Conservation (phyloP, 2,113 vertebrate species). For the Pipra filicauda region DNA sequence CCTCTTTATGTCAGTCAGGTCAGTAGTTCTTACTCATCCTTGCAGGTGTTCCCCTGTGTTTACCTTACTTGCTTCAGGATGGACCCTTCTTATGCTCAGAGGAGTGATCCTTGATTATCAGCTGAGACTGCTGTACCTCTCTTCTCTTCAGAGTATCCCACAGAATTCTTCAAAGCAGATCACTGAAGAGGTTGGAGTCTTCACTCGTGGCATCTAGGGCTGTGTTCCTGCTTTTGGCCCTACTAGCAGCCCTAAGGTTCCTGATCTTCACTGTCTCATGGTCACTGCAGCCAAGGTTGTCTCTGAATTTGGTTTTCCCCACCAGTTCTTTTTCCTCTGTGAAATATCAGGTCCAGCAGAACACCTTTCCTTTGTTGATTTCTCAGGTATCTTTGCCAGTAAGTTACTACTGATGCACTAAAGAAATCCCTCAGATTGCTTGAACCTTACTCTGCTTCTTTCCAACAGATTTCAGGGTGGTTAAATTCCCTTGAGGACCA, state of each 20-base stretch:
- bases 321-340: neutral
- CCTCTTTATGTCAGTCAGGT: neutral
- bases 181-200: neutral
- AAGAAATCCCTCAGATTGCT: neutral
- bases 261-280: neutral
- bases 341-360: neutral
- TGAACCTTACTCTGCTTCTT: neutral
- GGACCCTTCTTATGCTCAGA: neutral
- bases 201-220: neutral
- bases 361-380: neutral
- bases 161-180: neutral
- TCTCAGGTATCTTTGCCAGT: neutral
- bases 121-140: neutral
- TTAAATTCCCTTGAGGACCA: neutral
- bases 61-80: neutral
- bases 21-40: neutral
- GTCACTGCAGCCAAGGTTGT: neutral
- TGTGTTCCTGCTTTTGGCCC: neutral
- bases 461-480: neutral
- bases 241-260: neutral
- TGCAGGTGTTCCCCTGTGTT: neutral
- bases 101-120: neutral
- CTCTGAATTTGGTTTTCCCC: neutral
- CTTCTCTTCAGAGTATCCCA: neutral
- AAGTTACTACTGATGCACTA: neutral